Evolutionary conservation across 2,888 invertebrate species (phyloP), one percentile per base, ranked within the genome.

Genomic region (Ornithoptera alexandrae): DNA sequence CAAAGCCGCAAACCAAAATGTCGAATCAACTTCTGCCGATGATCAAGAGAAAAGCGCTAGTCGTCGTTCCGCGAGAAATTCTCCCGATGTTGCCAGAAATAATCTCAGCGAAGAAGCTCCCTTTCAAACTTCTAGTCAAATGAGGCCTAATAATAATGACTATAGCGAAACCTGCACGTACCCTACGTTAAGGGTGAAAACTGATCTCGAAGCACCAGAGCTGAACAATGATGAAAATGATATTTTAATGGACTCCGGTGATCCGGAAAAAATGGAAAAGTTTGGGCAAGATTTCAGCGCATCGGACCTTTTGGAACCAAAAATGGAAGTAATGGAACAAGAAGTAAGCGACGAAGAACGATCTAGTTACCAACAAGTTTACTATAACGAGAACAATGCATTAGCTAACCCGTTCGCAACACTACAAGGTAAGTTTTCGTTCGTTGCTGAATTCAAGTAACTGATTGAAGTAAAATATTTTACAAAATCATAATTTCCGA

Each of bases 271-370:
- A 74, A 81, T 81, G 74, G 91, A 89, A 70, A 90, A 89, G 78
- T 84, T 86, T 78, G 70, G 67, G 39, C 90, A 88, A 78, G 92
- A 92, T 68, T 90, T 91, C 76, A 90, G 84, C 74, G 92, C 90
- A 74, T 84, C 90, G 56, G 93, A 93, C 80, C 86, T 93, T 76
- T 82, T 93, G 74, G 92, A 95, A 92, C 95, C 95, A 79, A 96
- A 96, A 93, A 90, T 95, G 88, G 95, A 96, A 92, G 93, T 95
- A 76, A 95, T 95, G 82, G 96, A 96, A 85, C 95, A 90, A 73
- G 92, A 92, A 86, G 93, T 93, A 74, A 95, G 95, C 82, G 96
- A 96, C 81, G 95, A 95, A 76, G 96, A 95, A 78, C 88, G 92
- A 71, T 87, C 92, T 61, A 81, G 77, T 75, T 92, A 88, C 75